Conservation (phyloP, 2,888 invertebrate species). For the Drosophila infuscata region DNA sequence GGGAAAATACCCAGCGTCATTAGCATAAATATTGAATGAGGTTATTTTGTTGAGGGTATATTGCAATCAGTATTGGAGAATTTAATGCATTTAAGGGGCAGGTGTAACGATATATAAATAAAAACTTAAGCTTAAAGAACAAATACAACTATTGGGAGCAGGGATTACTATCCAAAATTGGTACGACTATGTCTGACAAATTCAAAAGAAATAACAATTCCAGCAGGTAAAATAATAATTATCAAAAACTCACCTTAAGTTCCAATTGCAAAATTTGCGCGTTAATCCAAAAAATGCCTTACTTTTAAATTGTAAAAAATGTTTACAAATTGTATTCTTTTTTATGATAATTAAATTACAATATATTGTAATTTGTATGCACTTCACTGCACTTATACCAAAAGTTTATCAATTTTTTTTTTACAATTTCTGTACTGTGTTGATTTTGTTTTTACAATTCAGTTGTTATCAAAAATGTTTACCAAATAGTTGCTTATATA, state of each 20-base stretch:
- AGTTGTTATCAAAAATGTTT: conserved; percentile 71
- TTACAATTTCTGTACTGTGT: conserved; percentile 26
- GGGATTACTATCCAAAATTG: background rate
- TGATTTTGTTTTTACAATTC: conserved; percentile 32
- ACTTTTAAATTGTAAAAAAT: conserved; percentile 53
- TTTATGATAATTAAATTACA: conserved; percentile 34
- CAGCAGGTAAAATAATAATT: background rate
- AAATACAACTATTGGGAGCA: background rate
- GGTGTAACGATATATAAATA: background rate
- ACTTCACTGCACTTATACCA: conserved; percentile 57
- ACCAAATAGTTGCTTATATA: conserved; percentile 66
- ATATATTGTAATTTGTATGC: conserved; percentile 12
- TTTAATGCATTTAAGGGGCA: background rate
- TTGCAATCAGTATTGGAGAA: background rate
- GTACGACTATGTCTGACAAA: background rate
- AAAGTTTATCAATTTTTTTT: conserved; percentile 34
- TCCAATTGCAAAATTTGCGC: conserved; percentile 72
- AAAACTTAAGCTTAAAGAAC: background rate
- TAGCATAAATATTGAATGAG: conserved; percentile 31
- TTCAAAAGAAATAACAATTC: fast-evolving
- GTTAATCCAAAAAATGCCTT: conserved; percentile 69
- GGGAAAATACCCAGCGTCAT: conserved; percentile 45
- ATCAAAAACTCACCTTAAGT: conserved; percentile 63
- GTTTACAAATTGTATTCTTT: conserved; percentile 54
- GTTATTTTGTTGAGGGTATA: conserved; percentile 18